Evolutionary conservation across 2,113 vertebrate species (phyloP).

Genomic region (Chroicocephalus ridibundus): DNA sequence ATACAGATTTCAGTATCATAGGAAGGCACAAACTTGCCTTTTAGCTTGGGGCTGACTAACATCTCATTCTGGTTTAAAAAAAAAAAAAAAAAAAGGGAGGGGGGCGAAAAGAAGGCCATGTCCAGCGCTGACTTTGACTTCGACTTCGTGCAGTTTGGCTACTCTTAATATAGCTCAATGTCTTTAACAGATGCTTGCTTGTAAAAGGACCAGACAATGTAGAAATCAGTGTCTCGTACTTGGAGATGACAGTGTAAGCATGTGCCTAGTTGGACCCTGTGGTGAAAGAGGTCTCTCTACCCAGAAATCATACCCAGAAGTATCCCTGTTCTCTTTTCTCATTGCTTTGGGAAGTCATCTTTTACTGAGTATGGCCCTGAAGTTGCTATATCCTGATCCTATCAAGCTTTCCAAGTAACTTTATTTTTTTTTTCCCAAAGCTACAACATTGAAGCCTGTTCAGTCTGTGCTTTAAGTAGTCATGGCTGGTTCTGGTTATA

Average conservation of each 20-base stretch:
- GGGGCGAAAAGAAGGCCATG: background rate
- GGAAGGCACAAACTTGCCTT: background rate
- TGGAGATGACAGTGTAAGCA: background rate
- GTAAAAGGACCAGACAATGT: background rate
- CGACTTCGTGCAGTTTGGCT: background rate
- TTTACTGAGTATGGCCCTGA: background rate
- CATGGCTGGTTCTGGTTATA: constrained; percentile 36
- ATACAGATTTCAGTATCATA: background rate
- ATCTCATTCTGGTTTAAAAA: background rate
- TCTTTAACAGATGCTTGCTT: background rate
- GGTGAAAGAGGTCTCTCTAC: background rate
- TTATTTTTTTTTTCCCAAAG: background rate
- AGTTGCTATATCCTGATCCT: background rate
- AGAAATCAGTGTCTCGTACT: background rate
- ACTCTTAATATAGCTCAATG: background rate
- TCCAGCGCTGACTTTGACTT: background rate
- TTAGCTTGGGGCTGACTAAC: background rate
- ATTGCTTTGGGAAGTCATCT: background rate
- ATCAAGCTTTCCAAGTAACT: background rate
- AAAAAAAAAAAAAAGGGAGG: background rate
- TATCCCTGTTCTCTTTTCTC: background rate
- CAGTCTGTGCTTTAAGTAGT: background rate
- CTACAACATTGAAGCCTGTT: background rate
- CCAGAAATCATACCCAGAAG: background rate
- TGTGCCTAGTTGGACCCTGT: background rate